Conservation (phyloP, 2,888 invertebrate genomes). For the Cataglyphis albicans region DNA sequence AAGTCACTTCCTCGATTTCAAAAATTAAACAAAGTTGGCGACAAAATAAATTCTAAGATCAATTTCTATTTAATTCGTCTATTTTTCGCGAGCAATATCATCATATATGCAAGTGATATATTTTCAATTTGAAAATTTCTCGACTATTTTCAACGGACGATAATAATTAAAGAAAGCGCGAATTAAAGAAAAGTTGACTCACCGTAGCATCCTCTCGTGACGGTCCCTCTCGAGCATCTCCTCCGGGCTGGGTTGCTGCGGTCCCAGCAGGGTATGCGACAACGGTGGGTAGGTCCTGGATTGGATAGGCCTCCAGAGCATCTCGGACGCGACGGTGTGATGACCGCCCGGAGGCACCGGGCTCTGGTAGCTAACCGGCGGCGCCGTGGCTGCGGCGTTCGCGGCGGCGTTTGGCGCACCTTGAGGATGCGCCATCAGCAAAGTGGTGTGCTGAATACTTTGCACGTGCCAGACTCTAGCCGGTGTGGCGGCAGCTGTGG, state of each 20-base stretch:
- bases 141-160: not conserved
- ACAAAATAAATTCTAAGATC: not conserved
- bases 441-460: slow-evolving; percentile 88
- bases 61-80: not conserved
- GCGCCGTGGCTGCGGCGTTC: slow-evolving; percentile 80
- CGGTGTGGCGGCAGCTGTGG: slow-evolving; percentile 81
- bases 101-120: no score
- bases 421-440: slow-evolving; percentile 88
- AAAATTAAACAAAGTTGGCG: not conserved
- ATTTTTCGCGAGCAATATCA: not conserved
- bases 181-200: slow-evolving; percentile 78
- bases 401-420: slow-evolving; percentile 79
- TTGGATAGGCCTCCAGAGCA: slow-evolving; percentile 84
- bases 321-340: slow-evolving; percentile 82
- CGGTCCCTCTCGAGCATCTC: slow-evolving; percentile 88
- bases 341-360: slow-evolving; percentile 71
- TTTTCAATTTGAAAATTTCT: not conserved
- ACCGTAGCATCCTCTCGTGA: slow-evolving; percentile 90
- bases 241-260: slow-evolving; percentile 86
- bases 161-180: no score
- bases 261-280: slow-evolving; percentile 87
- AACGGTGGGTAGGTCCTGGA: slow-evolving; percentile 87
- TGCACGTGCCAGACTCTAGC: slow-evolving; percentile 87
- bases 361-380: slow-evolving; percentile 82
- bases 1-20: not conserved